Evolutionary conservation across 2,888 invertebrate genomes (phyloP).

Genomic region (Corbicula japonica): DNA sequence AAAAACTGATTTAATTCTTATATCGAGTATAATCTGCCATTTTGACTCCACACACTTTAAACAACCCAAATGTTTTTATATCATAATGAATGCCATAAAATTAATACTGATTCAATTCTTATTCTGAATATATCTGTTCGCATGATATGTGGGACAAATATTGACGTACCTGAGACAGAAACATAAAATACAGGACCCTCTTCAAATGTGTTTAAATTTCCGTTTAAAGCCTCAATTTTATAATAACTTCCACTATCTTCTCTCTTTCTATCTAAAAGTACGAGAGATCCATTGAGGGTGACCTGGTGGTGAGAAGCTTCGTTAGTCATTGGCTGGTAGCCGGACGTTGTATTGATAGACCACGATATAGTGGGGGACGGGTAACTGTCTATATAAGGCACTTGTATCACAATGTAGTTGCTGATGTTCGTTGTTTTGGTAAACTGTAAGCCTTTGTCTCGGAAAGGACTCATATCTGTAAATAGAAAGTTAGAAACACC

Average conservation of each 20-base stretch:
- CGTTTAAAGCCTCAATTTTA: constrained; percentile 78
- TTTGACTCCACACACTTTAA: too few relatives aligned
- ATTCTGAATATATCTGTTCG: too few relatives aligned
- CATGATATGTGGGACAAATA: too few relatives aligned
- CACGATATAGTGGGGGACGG: constrained; percentile 95
- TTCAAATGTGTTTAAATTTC: neutral
- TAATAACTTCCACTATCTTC: constrained; percentile 74
- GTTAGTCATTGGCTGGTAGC: constrained; percentile 81
- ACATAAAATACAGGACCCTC: constrained; percentile 42
- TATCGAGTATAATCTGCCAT: too few relatives aligned
- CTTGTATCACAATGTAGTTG: constrained; percentile 90
- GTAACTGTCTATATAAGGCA: constrained; percentile 94
- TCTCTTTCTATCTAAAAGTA: constrained; percentile 78
- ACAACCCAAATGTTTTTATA: too few relatives aligned
- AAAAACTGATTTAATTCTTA: too few relatives aligned
- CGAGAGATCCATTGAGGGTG: constrained; percentile 81
- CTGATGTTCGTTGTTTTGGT: constrained; percentile 12
- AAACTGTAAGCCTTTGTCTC: constrained; percentile 3
- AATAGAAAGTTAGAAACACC: constrained; percentile 10
- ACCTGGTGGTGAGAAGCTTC: constrained; percentile 73
- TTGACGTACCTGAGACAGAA: constrained; percentile 73
- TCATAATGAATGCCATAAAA: too few relatives aligned
- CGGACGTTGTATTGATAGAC: constrained; percentile 87
- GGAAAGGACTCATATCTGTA: constrained; percentile 57
- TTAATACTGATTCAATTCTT: too few relatives aligned